Evolutionary conservation across 2,888 invertebrate species (phyloP).

Genomic region (Bedellia somnulentella): DNA sequence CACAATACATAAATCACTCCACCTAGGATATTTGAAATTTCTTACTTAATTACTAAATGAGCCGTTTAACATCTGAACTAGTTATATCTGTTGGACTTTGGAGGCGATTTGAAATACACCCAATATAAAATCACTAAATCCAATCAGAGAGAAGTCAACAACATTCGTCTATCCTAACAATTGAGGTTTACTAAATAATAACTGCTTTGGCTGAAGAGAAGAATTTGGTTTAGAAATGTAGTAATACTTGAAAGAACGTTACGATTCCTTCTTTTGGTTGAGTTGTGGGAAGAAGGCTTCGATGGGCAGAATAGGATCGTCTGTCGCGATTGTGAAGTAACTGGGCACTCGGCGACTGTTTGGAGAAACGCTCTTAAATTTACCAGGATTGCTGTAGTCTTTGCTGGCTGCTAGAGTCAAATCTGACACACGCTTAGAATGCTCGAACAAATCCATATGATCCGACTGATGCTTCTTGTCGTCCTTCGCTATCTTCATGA

Average conservation of each 20-base stretch:
- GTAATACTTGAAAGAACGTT: conserved; percentile 20
- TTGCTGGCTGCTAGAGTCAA: conserved; percentile 73
- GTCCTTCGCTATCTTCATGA: conserved; percentile 55
- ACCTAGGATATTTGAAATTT: conserved; percentile 9
- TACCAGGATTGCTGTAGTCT: conserved; percentile 70
- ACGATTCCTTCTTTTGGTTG: conserved; percentile 62
- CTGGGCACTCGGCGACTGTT: conserved; percentile 66
- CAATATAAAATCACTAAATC: conserved; percentile 3
- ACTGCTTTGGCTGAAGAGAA: conserved; percentile 50
- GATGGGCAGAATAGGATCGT: conserved; percentile 78
- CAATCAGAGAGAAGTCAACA: too few species aligned
- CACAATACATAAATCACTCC: conserved; percentile 11
- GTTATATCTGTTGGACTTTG: too few species aligned
- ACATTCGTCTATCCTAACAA: too few species aligned
- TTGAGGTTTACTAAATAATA: too few species aligned
- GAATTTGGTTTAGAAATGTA: conserved; percentile 34
- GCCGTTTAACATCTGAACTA: too few species aligned
- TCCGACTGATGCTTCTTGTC: conserved; percentile 51
- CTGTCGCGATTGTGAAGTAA: conserved; percentile 75
- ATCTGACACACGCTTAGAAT: conserved; percentile 71
- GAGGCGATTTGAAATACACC: too few species aligned
- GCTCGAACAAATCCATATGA: conserved; percentile 44
- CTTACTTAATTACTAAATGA: conserved; percentile 13
- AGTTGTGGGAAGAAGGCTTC: conserved; percentile 80
- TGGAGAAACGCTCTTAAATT: conserved; percentile 68